phyloP scores from a whole-genome alignment of 2,113 vertebrate genomes.

The Gymnocephalus cernua region DNA sequence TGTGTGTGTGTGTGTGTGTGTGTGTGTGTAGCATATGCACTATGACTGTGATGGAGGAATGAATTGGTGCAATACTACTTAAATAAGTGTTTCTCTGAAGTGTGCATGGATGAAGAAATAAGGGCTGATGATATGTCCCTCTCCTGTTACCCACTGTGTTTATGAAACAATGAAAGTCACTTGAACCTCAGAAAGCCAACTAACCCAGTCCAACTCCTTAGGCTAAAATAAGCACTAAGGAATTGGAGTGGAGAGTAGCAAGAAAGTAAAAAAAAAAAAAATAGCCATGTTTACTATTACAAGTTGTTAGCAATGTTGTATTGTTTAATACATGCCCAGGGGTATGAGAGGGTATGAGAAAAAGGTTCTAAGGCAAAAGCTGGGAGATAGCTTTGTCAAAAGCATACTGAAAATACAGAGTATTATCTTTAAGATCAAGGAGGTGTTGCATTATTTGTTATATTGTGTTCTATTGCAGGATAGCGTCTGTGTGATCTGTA shows the following conservation, averaged over 20 bases:
- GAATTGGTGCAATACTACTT: not conserved
- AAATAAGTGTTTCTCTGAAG: constrained; percentile 20
- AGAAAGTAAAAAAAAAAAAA: not conserved
- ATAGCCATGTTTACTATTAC: constrained; percentile 1
- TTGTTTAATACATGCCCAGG: not conserved
- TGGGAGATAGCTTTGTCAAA: not conserved
- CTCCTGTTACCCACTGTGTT: constrained; percentile 30
- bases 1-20: constrained; percentile 7
- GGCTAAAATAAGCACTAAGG: constrained; percentile 19
- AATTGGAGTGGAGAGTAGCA: not conserved
- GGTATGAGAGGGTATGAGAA: not conserved
- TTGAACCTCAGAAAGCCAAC: constrained; percentile 24
- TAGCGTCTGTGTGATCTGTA: not conserved
- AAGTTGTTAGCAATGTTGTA: not conserved
- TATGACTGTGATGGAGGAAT: constrained; percentile 1
- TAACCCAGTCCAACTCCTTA: constrained; percentile 10
- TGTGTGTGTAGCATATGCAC: not conserved
- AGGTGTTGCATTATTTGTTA: not conserved
- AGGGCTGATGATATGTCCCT: constrained; percentile 3
- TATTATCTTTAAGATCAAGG: not conserved
- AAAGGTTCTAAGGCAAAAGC: not conserved
- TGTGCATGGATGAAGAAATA: not conserved
- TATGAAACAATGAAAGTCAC: constrained; percentile 31
- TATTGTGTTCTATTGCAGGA: not conserved
- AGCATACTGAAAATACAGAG: constrained; percentile 2